Evolutionary conservation across 2,888 invertebrate species (phyloP).

Genomic region (Apotomis capreana): DNA sequence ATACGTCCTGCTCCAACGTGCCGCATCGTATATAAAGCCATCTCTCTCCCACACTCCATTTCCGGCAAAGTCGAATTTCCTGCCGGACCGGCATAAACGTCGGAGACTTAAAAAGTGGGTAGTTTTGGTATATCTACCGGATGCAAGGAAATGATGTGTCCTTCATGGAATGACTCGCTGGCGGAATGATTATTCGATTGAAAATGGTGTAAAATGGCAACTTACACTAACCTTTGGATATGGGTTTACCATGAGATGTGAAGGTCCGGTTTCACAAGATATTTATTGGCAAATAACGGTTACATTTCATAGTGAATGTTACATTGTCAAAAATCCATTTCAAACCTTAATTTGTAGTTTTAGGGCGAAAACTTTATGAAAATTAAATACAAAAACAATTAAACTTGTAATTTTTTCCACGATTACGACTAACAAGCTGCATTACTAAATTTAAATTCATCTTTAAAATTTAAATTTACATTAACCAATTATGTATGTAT

Average conservation of each 20-base stretch:
- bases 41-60: conserved; percentile 77
- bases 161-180: conserved; percentile 47
- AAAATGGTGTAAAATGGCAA: conserved; percentile 19
- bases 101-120: conserved; percentile 78
- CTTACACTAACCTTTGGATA: conserved; percentile 5
- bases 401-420: too few relatives aligned
- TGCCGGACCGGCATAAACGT: conserved; percentile 68
- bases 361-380: too few relatives aligned
- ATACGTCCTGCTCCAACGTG: conserved; percentile 53
- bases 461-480: too few relatives aligned
- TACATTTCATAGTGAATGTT: not conserved
- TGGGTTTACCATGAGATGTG: conserved; percentile 3
- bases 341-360: too few relatives aligned
- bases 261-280: conserved; percentile 4
- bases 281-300: not conserved
- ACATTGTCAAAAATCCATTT: too few relatives aligned
- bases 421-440: too few relatives aligned
- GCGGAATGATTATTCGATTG: conserved; percentile 50
- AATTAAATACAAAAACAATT: too few relatives aligned
- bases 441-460: too few relatives aligned
- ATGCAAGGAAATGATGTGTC: conserved; percentile 76
- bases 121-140: conserved; percentile 74
- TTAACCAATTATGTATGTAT: too few relatives aligned
- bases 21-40: conserved; percentile 50
- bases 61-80: conserved; percentile 74